Evolutionary conservation across 2,888 invertebrate species (phyloP), one percentile per base, ranked within the genome.

Genomic region (Acanthopleura granulata): DNA sequence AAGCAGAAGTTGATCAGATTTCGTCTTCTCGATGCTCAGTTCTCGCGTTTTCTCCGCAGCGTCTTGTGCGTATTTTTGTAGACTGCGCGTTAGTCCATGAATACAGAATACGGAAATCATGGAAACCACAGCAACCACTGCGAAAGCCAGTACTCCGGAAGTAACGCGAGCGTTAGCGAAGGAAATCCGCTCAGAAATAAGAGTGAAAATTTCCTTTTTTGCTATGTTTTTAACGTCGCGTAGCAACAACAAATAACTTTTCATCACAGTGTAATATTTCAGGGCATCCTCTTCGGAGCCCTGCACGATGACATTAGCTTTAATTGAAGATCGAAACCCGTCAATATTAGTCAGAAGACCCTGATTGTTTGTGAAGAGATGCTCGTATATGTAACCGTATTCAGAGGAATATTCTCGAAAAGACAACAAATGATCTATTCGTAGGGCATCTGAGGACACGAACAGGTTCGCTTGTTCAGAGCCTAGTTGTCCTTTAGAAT

Each of bases 1-100:
- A 15, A 30, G 50, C 1, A 75, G 22, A 16, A 75, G 72, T 30
- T 57, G 61, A 49, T 75, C 75, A 1, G 75, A 75, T 49, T 61
- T 75, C 0, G 29, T 29, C 72, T 75, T 75, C 50, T 75, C 75
- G 73, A 27, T 25, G 25, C 25, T 50, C 25, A 75, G 72, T 72
- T 81, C 77, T 25, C 76, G 57, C 14, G 82, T 78, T 66, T 81
- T 81, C 30, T 74, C 72, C n/a, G 78, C 77, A 22, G 79, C 80
- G 49, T 80, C 79, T 22, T 50, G 50, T 0, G 81, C 80, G 74
- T 78, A 80, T 14, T 66, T 75, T 77, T 81, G 81, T 18, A 81
- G 76, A 40, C 77, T 78, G 0, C 73, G 75, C 62, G 80, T 81
- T 27, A 80, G 74, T 12, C 66, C 75, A 76, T 78, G 76, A 27